Conservation (phyloP, 1,140 invertebrate genomes). For the Branchinecta lynchi region DNA sequence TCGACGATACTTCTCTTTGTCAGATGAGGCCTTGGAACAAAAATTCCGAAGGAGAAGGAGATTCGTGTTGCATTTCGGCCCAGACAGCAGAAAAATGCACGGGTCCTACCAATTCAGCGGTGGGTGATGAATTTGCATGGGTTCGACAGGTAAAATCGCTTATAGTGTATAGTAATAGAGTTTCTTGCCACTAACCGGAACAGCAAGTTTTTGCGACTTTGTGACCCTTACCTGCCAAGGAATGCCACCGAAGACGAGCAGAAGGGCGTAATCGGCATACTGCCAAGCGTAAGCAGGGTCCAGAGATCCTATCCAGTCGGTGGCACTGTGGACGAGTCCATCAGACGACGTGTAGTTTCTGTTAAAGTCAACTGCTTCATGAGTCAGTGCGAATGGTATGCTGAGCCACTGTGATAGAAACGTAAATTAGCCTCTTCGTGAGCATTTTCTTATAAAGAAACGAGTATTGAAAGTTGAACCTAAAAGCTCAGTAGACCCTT, state of each 20-base stretch:
- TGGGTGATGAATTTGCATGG: too few relatives aligned
- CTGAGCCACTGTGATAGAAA: constrained; percentile 64
- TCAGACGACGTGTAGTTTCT: constrained; percentile 24
- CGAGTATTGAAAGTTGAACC: not conserved
- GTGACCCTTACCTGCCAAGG: constrained; percentile 68
- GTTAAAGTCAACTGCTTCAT: constrained; percentile 47
- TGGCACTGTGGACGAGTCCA: constrained; percentile 56
- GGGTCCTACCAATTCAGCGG: too few relatives aligned
- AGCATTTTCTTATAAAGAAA: not conserved
- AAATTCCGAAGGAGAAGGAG: too few relatives aligned
- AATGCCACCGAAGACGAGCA: constrained; percentile 91
- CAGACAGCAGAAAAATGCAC: too few relatives aligned
- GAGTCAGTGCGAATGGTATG: constrained; percentile 84
- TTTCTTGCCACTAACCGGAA: too few relatives aligned
- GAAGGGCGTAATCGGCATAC: constrained; percentile 78
- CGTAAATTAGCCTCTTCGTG: not conserved
- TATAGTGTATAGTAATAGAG: too few relatives aligned
- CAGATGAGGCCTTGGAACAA: too few relatives aligned
- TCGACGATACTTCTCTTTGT: too few relatives aligned
- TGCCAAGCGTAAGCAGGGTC: constrained; percentile 53
- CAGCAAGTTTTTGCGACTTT: too few relatives aligned
- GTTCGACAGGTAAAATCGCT: too few relatives aligned
- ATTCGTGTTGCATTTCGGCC: too few relatives aligned
- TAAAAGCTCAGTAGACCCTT: not conserved
- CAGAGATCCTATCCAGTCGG: constrained; percentile 76